phyloP scores from a whole-genome alignment of 1,140 invertebrate species.

The Fopius arisanus region DNA sequence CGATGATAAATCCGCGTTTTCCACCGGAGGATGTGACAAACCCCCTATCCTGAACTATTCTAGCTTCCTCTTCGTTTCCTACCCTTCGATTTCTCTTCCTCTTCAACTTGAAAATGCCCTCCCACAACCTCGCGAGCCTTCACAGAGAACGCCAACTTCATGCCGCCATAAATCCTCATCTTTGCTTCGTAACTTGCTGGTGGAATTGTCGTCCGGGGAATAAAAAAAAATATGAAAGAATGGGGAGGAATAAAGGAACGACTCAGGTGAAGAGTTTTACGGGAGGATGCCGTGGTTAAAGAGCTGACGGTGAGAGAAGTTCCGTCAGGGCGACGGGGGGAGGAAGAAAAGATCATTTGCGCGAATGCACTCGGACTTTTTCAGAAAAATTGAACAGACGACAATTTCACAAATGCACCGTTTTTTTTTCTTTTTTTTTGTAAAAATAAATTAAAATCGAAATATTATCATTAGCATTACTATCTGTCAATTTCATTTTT shows the following conservation, averaged over 20 bases:
- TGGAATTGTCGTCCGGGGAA: neutral
- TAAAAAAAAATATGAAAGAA: neutral
- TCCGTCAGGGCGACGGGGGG: neutral
- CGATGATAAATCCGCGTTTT: constrained; percentile 17
- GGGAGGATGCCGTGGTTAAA: neutral
- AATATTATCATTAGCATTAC: no score
- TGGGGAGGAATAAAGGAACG: neutral
- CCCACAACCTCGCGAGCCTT: neutral
- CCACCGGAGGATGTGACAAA: constrained; percentile 9
- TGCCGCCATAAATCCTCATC: constrained; percentile 8
- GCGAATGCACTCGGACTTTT: no score
- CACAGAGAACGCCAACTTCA: neutral
- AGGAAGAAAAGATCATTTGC: neutral
- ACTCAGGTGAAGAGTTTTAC: neutral
- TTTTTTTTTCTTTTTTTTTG: no score
- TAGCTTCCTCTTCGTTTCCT: neutral
- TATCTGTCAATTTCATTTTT: no score
- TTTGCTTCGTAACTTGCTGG: neutral
- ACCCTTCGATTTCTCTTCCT: neutral
- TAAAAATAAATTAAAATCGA: no score
- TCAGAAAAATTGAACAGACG: no score
- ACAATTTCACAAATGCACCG: no score
- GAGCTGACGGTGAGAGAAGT: neutral
- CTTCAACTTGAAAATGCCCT: neutral
- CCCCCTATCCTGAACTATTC: neutral